Percentiles rank a stretch among this genome's conserved stretches.
These are phyloP conservation scores for Flexamia atlantica DNA, from an alignment of 2,888 invertebrate species.

Conservation along the genomic window DNA sequence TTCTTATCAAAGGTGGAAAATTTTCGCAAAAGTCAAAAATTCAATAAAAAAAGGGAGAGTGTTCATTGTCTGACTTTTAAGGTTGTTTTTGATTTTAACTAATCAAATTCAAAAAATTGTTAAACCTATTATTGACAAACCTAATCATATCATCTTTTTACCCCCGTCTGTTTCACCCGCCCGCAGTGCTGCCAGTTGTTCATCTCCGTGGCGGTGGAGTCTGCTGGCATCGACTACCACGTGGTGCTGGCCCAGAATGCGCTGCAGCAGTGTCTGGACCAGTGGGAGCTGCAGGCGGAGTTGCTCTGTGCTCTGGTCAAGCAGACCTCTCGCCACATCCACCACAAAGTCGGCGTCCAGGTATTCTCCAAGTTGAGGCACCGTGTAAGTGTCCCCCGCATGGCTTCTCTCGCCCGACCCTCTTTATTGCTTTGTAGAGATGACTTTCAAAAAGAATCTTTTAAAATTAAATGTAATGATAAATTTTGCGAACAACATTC, in stretches of 20 bases:
- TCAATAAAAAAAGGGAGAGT: too few species aligned
- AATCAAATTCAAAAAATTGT: too few species aligned
- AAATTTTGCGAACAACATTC: too few species aligned
- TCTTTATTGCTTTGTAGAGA: background rate
- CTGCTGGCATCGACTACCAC: constrained; percentile 97
- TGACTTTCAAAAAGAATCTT: too few species aligned
- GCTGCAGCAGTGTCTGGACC: constrained; percentile 93
- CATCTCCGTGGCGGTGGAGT: constrained; percentile 97
- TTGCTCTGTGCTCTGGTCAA: constrained; percentile 94
- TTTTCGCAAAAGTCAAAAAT: too few species aligned
- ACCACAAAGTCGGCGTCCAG: constrained; percentile 90
- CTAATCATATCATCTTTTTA: background rate
- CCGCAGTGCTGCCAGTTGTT: constrained; percentile 95
- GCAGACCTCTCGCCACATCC: constrained; percentile 93
- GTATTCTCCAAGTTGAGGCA: constrained; percentile 81
- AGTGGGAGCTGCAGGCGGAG: constrained; percentile 94
- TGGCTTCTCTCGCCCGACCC: constrained; percentile 64
- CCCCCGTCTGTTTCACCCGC: constrained; percentile 19
- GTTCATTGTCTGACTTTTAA: too few species aligned
- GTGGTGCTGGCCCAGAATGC: constrained; percentile 98
- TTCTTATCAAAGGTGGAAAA: too few species aligned
- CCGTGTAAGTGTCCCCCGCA: constrained; percentile 73
- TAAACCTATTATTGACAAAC: too few species aligned
- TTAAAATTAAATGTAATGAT: too few species aligned
- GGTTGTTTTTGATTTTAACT: too few species aligned